A percentile compares a stretch with the other conserved stretches of the same genome.
These are phyloP conservation scores for Xenopus petersii DNA, from an alignment of 2,797 vertebrate genomes.

Conservation along the genomic window DNA sequence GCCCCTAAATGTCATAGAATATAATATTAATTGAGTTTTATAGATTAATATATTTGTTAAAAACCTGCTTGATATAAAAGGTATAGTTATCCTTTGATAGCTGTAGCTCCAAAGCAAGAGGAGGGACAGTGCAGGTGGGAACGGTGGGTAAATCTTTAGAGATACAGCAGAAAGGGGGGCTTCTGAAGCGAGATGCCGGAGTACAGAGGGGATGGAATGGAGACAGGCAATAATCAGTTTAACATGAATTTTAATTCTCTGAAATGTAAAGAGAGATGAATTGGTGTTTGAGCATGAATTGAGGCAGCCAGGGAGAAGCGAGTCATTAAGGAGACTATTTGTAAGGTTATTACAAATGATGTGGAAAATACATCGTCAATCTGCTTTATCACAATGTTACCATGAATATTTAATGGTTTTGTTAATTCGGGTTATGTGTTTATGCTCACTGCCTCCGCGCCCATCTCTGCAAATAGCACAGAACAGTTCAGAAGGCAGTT, in stretches of 20 bases:
- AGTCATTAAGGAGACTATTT: constrained; percentile 21
- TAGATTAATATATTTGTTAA: no score
- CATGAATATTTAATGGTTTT: constrained; percentile 41
- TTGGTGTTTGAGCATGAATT: not conserved
- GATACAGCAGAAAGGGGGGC: no score
- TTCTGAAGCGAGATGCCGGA: no score
- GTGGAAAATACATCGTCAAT: constrained; percentile 27
- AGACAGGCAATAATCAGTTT: constrained; percentile 1
- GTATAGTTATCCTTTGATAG: no score
- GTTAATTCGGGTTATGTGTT: constrained; percentile 29
- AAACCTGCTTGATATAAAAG: no score
- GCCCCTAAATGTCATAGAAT: no score
- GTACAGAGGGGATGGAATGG: not conserved
- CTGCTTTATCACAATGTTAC: constrained; percentile 32
- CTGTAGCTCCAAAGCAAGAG: no score
- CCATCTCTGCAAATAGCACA: not conserved
- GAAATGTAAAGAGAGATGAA: constrained; percentile 6
- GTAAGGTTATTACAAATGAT: constrained; percentile 31
- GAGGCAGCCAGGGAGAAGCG: not conserved
- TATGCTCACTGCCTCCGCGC: not conserved
- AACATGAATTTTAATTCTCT: constrained; percentile 3
- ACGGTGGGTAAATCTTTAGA: no score
- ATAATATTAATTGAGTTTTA: no score
- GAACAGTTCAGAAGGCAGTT: not conserved
- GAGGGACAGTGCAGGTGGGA: no score